Percentiles rank a stretch among this genome's conserved stretches.
These are phyloP conservation scores for Platyscapa corneri DNA, from an alignment of 1,140 invertebrate species.

Conservation along the genomic window DNA sequence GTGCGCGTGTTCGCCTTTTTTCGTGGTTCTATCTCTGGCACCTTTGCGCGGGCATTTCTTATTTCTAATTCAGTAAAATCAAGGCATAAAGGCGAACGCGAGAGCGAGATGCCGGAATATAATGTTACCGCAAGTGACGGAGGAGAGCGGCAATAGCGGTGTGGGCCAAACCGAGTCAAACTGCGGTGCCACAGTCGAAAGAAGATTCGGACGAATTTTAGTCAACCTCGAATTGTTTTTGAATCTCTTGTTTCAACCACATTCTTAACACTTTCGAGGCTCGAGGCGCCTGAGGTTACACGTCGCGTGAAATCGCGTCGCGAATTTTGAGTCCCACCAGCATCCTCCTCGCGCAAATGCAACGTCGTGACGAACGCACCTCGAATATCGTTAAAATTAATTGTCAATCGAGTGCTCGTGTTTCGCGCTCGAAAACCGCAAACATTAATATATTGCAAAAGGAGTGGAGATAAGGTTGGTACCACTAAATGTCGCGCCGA, in stretches of 20 bases:
- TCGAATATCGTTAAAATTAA: not conserved
- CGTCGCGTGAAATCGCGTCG: not conserved
- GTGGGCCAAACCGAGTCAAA: not conserved
- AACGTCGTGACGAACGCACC: too few relatives aligned
- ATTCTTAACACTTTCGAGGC: not conserved
- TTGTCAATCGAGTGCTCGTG: too few relatives aligned
- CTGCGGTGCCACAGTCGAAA: not conserved
- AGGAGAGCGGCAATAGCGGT: not conserved
- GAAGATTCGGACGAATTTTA: slow-evolving; percentile 9
- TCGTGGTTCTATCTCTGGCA: slow-evolving; percentile 5
- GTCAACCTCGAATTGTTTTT: not conserved
- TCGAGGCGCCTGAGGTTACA: too few relatives aligned
- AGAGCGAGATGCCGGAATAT: slow-evolving; percentile 53
- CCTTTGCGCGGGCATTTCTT: slow-evolving; percentile 21
- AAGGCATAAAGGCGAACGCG: slow-evolving; percentile 51
- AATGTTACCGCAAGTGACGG: slow-evolving; percentile 56
- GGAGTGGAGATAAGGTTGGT: not conserved
- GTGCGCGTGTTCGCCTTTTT: not conserved
- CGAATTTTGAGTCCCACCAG: not conserved
- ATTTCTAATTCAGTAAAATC: slow-evolving; percentile 65
- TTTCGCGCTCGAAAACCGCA: not conserved
- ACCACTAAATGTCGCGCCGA: not conserved
- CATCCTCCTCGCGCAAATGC: too few relatives aligned
- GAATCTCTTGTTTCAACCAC: slow-evolving; percentile 36
- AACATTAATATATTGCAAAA: not conserved